phyloP scores from a whole-genome alignment of 2,888 invertebrate genomes.

The Crepidodera aurea region DNA sequence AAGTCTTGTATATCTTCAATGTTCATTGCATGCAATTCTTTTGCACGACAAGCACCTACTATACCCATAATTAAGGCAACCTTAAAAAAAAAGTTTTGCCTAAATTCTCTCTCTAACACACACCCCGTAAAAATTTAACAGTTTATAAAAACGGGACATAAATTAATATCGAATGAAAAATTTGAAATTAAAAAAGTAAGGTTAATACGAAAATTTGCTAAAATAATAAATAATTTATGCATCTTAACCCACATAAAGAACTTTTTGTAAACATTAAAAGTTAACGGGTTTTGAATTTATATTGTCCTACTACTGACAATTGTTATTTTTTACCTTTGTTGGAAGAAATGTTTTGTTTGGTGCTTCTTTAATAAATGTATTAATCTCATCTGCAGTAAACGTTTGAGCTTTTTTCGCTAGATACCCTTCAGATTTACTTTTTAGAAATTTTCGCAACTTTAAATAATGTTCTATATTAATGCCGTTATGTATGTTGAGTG shows the following conservation, averaged over 20 bases:
- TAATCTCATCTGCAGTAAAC: conserved; percentile 47
- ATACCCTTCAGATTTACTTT: conserved; percentile 45
- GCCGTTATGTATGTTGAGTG: conserved; percentile 33
- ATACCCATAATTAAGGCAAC: conserved; percentile 36
- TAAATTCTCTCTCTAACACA: too few relatives aligned
- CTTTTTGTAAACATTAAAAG: too few relatives aligned
- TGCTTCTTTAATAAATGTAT: conserved; percentile 36
- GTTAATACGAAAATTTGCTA: too few relatives aligned
- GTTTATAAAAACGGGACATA: too few relatives aligned
- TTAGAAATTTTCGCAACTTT: conserved; percentile 44
- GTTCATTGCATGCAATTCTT: conserved; percentile 36
- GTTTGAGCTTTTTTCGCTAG: conserved; percentile 47
- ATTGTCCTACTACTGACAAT: not conserved
- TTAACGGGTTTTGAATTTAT: too few relatives aligned
- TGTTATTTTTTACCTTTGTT: conserved; percentile 31
- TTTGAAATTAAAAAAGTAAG: too few relatives aligned
- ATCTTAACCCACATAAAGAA: too few relatives aligned
- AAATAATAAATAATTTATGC: too few relatives aligned
- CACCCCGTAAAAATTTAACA: too few relatives aligned
- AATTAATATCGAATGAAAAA: too few relatives aligned
- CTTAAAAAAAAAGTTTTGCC: conserved; percentile 19
- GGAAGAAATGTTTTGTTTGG: conserved; percentile 34
- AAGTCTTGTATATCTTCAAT: conserved; percentile 32
- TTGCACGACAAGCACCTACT: conserved; percentile 32
- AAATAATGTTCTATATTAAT: conserved; percentile 37